Conservation (phyloP, 2,113 vertebrate species). For the Oncorhynchus keta region DNA sequence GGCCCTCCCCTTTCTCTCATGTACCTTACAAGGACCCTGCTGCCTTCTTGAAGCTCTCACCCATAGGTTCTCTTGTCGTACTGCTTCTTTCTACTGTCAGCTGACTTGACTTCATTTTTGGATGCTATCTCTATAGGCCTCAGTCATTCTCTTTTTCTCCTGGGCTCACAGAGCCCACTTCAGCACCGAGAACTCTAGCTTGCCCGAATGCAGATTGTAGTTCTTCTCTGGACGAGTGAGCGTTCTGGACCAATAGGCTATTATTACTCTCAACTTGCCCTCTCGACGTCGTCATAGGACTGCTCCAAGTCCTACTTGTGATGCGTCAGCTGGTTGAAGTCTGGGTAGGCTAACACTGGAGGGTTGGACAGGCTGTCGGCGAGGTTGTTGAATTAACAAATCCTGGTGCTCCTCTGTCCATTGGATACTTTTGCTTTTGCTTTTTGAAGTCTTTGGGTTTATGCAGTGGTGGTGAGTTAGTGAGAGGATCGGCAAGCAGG, state of each 20-base stretch:
- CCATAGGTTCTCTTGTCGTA: too few relatives aligned
- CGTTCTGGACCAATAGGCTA: not conserved
- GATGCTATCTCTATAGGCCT: not conserved
- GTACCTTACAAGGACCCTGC: too few relatives aligned
- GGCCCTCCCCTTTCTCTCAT: too few relatives aligned
- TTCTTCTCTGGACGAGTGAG: not conserved
- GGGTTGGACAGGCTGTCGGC: constrained; percentile 2
- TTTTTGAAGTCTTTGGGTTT: too few relatives aligned
- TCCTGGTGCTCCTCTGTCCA: constrained; percentile 1
- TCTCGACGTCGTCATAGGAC: not conserved
- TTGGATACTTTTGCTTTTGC: not conserved
- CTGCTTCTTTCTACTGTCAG: too few relatives aligned
- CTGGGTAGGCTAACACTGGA: constrained; percentile 10
- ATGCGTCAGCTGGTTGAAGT: constrained; percentile 5
- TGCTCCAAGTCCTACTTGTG: not conserved
- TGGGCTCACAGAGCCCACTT: not conserved
- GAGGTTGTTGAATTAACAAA: not conserved
- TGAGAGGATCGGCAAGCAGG: not conserved
- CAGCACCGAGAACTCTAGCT: not conserved
- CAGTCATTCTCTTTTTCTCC: not conserved
- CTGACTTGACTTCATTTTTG: too few relatives aligned
- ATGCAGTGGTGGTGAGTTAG: too few relatives aligned
- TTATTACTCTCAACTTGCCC: not conserved
- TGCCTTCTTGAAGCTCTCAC: too few relatives aligned
- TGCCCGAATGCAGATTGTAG: not conserved